phyloP scores from a whole-genome alignment of 2,113 vertebrate genomes.

The Suricata suricatta region DNA sequence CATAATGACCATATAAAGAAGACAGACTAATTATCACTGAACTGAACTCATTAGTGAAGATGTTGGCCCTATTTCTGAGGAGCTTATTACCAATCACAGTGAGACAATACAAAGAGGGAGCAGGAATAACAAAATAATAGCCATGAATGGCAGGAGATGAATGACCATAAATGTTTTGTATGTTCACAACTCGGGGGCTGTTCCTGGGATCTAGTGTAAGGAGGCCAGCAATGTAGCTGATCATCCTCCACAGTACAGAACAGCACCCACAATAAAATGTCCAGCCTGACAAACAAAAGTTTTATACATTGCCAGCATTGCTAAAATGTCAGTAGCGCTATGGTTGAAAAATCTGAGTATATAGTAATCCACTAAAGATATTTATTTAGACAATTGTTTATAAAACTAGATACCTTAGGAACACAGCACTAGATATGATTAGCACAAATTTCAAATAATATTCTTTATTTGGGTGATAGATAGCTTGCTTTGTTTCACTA shows the following conservation, averaged over 20 bases:
- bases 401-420: background rate
- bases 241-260: no score
- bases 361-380: background rate
- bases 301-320: background rate
- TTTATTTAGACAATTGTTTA: background rate
- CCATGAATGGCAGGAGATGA: background rate
- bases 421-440: background rate
- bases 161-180: fast-evolving
- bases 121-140: background rate
- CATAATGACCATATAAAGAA: background rate
- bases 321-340: background rate
- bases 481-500: background rate
- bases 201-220: background rate
- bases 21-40: background rate
- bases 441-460: background rate
- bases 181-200: background rate
- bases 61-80: background rate
- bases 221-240: background rate
- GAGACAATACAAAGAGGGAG: background rate
- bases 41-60: background rate
- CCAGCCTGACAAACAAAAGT: background rate
- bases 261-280: fast-evolving
- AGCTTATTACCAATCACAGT: background rate
- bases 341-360: background rate
- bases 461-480: background rate